A percentile compares a stretch with the other conserved stretches of the same genome.
These are phyloP conservation scores for Motacilla alba DNA, from an alignment of 2,113 vertebrate genomes.

Conservation along the genomic window DNA sequence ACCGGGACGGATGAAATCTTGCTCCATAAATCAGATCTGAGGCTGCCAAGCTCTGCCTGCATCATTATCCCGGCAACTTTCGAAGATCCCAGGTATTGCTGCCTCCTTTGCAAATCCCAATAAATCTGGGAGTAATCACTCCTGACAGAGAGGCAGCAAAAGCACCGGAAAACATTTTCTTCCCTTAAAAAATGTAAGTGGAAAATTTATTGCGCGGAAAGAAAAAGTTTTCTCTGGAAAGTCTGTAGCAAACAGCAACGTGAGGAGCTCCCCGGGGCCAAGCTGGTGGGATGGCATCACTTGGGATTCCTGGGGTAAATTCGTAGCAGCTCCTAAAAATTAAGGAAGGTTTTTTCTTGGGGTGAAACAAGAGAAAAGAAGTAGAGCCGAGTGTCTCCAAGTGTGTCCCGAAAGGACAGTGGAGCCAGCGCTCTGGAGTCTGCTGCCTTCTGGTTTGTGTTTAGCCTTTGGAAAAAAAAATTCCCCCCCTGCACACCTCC, in stretches of 20 bases:
- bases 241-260: neutral
- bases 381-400: neutral
- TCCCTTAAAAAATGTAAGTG: conserved; percentile 9
- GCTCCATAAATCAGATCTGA: conserved; percentile 41
- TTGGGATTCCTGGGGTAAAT: neutral
- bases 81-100: neutral
- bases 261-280: rapidly evolving
- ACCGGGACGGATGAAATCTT: neutral
- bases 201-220: conserved; percentile 4
- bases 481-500: neutral
- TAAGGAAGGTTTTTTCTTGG: neutral
- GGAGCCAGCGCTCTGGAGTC: neutral
- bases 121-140: conserved; percentile 51
- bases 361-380: neutral
- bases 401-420: neutral
- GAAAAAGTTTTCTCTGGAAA: neutral
- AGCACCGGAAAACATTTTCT: conserved; percentile 24
- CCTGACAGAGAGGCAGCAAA: neutral
- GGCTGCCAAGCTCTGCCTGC: neutral
- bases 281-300: neutral
- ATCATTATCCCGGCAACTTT: neutral
- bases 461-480: neutral
- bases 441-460: conserved; percentile 54
- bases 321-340: neutral
- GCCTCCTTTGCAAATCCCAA: neutral